These are phyloP conservation scores for Otocyon megalotis DNA, from an alignment of 2,113 vertebrate species.

Conservation along the genomic window DNA sequence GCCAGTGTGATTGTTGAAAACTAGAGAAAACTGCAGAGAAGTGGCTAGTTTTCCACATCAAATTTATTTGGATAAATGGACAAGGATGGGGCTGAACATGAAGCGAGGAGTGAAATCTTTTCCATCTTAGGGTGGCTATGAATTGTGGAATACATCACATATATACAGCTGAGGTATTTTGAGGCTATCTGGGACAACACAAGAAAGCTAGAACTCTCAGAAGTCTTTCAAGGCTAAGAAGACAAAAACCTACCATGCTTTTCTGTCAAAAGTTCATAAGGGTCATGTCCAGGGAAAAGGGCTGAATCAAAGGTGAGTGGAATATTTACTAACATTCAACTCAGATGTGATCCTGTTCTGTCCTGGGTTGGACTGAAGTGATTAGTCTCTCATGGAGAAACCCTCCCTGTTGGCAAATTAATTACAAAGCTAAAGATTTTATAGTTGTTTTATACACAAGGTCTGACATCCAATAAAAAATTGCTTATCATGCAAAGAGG, in stretches of 20 bases:
- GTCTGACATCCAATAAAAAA: conserved; percentile 47
- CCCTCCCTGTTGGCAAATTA: not conserved
- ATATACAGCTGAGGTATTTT: not conserved
- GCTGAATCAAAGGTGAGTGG: not conserved
- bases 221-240: not conserved
- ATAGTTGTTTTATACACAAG: not conserved
- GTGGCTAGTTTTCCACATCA: not conserved
- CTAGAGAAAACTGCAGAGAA: not conserved
- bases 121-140: not conserved
- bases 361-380: not conserved
- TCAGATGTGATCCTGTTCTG: not conserved
- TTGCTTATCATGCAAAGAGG: conserved; percentile 36
- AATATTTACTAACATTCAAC: not conserved
- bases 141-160: not conserved
- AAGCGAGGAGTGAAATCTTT: not conserved
- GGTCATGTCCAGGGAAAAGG: not conserved
- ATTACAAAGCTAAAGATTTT: conserved; percentile 2
- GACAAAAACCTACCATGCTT: not conserved
- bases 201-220: not conserved
- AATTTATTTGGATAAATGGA: not conserved
- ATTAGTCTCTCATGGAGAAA: not conserved
- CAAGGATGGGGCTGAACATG: not conserved
- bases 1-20: not conserved
- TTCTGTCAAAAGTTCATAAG: not conserved
- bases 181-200: not conserved